Conservation (phyloP, 2,797 vertebrate species). For the Falco cherrug region DNA sequence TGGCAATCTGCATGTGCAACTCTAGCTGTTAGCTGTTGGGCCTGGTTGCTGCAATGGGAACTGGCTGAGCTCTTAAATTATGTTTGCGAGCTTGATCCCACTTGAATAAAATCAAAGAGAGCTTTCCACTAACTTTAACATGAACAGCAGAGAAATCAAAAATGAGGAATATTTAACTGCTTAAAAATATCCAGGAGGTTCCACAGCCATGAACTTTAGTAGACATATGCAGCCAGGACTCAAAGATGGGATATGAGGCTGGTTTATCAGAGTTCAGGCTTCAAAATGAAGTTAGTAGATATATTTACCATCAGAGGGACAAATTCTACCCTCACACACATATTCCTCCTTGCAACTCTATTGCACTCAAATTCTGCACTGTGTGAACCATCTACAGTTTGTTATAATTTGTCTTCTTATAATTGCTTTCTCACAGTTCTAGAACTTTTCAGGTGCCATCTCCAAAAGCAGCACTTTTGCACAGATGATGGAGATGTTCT, state of each 20-base stretch:
- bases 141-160: conserved; percentile 11
- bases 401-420: not conserved
- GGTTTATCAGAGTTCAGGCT: not conserved
- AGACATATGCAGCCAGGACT: not conserved
- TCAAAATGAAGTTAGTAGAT: not conserved
- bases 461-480: not conserved
- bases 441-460: not conserved
- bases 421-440: not conserved
- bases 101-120: conserved; percentile 32
- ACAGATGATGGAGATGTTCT: not conserved
- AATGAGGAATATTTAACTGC: conserved; percentile 1
- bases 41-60: not conserved
- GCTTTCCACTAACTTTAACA: conserved; percentile 38
- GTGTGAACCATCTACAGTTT: not conserved
- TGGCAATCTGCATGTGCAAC: conserved; percentile 29
- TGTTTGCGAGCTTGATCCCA: conserved; percentile 43
- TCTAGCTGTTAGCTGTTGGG: conserved; percentile 39
- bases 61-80: conserved; percentile 50
- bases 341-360: not conserved
- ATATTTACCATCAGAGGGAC: not conserved
- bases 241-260: not conserved
- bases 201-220: not conserved
- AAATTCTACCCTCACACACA: not conserved
- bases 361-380: not conserved
- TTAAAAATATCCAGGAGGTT: conserved; percentile 15